Evolutionary conservation across 2,888 invertebrate species (phyloP), one percentile per base, ranked within the genome.

Genomic region (Oscheius myriophilus): DNA sequence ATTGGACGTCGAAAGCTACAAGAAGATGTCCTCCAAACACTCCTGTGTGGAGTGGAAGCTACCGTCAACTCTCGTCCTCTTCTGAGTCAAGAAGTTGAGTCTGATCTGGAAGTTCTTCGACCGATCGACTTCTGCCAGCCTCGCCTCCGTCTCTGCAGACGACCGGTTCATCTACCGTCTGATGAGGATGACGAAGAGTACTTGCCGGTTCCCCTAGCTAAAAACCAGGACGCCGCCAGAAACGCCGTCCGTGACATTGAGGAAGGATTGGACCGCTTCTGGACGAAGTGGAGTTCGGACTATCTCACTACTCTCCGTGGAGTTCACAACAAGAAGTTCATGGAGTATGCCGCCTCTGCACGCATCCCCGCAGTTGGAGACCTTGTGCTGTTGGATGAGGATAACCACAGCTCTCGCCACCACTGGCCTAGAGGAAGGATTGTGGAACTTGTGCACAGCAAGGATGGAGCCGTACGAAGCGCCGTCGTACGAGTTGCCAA

Each of bases 1-100:
- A 69, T 88, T 1, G 87, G 88, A 14, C 81, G 79, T 52, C 77
- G 84, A 4, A 80, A 79, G 89, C 89, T 75, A 88, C 88, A 73
- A 6, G 74, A 75, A 53, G 83, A 85, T 53, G 81, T 86, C 58
- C 64, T 87, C 57, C n/a, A 23, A 16, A 87, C 85, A 0, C 66
- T 83, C 0, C 43, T 87, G 6, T 81, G 82, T 51, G 87, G 87
- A 66, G 66, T 72, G 6, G 79, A 79, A 45, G 70, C 77, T 1
- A 73, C 79, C 0, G 54, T 88, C 11, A 87, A 88, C 76, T 76
- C 83, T 0, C 72, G 87, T 67, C 87, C 87, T 14, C 70, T 87
- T 21, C 3, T 9, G 9, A n/a, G n/a, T n/a, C n/a, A n/a, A n/a
- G 86, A 84, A n/a, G 86, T 79, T 25, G 53, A 62, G 7, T 53